Percentiles rank a stretch among this genome's conserved stretches.
phyloP scores from a whole-genome alignment of 2,797 vertebrate species.

The Clarias pachynema region DNA sequence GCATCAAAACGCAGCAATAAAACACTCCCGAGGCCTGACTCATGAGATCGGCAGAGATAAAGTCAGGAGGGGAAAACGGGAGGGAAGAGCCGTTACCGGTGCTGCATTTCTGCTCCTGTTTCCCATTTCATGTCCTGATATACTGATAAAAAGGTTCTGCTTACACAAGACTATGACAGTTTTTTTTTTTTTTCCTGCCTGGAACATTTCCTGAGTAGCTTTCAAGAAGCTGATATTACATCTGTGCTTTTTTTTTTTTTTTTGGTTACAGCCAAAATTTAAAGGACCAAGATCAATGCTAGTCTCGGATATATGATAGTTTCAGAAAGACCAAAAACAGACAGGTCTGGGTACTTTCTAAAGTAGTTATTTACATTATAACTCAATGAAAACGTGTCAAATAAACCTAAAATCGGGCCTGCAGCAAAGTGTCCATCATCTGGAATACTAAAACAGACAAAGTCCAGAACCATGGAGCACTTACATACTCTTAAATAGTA shows the following conservation, averaged over 20 bases:
- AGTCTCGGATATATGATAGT: neutral
- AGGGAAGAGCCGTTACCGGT: slow-evolving; percentile 49
- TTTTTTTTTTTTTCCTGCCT: slow-evolving; percentile 43
- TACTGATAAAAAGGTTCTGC: slow-evolving; percentile 65
- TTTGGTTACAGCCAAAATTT: neutral
- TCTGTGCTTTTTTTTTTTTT: neutral
- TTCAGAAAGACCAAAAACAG: slow-evolving; percentile 23
- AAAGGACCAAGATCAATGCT: neutral
- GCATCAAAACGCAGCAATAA: slow-evolving; percentile 58
- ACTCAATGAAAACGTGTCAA: neutral
- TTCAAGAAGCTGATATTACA: slow-evolving; percentile 24
- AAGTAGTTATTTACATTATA: slow-evolving; percentile 1
- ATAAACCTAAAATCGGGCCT: slow-evolving; percentile 44
- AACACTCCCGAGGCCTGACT: slow-evolving; percentile 63
- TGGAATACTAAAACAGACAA: slow-evolving; percentile 13
- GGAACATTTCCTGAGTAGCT: slow-evolving; percentile 25
- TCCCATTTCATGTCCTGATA: slow-evolving; percentile 70
- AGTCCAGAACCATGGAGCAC: slow-evolving; percentile 32
- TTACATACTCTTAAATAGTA: slow-evolving; percentile 23
- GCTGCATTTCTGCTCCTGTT: slow-evolving; percentile 57
- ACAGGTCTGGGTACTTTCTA: neutral
- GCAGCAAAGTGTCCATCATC: slow-evolving; percentile 32
- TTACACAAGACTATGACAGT: slow-evolving; percentile 56
- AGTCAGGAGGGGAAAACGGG: slow-evolving; percentile 27
- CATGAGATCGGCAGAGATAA: slow-evolving; percentile 62